Evolutionary conservation across 92 coral and sea anemone genomes (phyloP).

Genomic region (Meandrina meandrites): DNA sequence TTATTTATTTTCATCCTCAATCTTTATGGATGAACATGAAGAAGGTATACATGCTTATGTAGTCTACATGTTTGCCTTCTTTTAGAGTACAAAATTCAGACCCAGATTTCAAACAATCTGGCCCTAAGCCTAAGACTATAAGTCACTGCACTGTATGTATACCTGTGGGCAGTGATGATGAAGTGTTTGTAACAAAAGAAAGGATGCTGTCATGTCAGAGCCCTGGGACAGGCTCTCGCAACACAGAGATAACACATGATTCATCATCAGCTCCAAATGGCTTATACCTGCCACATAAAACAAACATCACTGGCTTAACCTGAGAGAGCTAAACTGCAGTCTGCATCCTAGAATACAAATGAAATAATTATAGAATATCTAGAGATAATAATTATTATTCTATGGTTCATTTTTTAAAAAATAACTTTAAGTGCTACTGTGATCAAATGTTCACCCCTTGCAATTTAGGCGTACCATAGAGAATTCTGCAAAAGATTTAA

Average conservation of each 20-base stretch:
- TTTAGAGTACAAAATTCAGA: neutral
- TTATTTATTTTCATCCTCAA: too few species aligned
- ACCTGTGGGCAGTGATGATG: constrained; percentile 58
- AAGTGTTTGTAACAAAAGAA: constrained; percentile 57
- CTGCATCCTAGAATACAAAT: neutral
- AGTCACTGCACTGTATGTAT: neutral
- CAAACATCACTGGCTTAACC: neutral
- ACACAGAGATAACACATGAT: constrained; percentile 67
- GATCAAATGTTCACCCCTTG: too few species aligned
- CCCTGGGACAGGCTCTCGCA: constrained; percentile 62
- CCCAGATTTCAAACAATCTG: neutral
- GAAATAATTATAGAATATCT: too few species aligned
- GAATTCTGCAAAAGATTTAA: too few species aligned
- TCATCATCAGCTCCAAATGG: constrained; percentile 52
- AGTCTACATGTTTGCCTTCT: neutral
- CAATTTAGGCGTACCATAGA: too few species aligned
- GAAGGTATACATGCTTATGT: too few species aligned
- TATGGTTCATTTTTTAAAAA: too few species aligned
- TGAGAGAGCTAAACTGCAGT: neutral
- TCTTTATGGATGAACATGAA: too few species aligned
- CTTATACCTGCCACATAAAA: constrained; percentile 12
- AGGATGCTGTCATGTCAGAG: constrained; percentile 63
- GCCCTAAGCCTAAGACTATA: neutral
- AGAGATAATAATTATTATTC: neutral
- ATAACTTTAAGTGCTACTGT: too few species aligned